Conservation (phyloP, 1,140 invertebrate species). For the Aphis craccivora region DNA sequence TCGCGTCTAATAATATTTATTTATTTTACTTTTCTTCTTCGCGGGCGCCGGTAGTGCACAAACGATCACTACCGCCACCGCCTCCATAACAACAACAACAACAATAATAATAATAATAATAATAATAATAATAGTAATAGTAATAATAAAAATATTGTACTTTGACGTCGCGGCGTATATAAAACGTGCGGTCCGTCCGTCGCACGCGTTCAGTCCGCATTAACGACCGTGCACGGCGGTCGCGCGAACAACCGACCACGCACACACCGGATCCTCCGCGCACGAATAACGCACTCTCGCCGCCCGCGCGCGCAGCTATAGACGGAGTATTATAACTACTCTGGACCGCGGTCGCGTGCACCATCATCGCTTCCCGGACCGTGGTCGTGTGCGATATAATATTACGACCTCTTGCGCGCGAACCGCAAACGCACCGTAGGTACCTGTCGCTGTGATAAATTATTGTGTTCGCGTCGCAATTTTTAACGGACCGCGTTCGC, state of each 20-base stretch:
- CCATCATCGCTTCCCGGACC: neutral
- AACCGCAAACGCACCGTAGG: neutral
- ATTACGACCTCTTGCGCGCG: neutral
- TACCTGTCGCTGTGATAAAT: neutral
- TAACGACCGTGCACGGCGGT: slow-evolving; percentile 7
- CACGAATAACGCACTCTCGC: neutral
- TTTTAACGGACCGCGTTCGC: neutral
- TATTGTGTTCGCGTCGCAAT: neutral
- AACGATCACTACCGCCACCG: neutral
- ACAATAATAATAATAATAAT: neutral
- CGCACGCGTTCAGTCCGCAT: slow-evolving; percentile 22
- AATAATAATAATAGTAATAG: too few species aligned
- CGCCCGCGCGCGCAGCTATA: neutral
- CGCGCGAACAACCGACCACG: slow-evolving; percentile 8
- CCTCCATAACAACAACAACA: neutral
- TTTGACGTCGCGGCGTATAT: slow-evolving; percentile 25
- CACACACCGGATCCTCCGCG: slow-evolving; percentile 4
- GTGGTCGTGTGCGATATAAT: neutral
- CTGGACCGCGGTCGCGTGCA: neutral
- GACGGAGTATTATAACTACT: neutral
- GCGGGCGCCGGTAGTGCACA: neutral
- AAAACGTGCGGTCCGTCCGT: slow-evolving; percentile 1
- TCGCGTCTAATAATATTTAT: slow-evolving; percentile 25
- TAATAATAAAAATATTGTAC: neutral
- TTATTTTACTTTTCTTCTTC: neutral